phyloP scores from a whole-genome alignment of 2,113 vertebrate genomes.

The Amazona guildingii region DNA sequence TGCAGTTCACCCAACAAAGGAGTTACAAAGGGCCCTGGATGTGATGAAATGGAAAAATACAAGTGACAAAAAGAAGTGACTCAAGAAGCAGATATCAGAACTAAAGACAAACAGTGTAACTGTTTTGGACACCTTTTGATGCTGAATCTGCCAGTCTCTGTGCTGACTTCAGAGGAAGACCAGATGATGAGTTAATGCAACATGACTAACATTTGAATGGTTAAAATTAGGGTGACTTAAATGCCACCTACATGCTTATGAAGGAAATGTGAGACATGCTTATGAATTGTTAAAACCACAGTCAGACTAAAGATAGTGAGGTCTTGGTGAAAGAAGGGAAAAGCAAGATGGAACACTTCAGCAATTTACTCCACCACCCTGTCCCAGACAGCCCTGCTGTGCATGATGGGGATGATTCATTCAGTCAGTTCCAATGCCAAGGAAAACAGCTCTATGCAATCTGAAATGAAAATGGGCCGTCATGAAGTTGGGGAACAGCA shows the following conservation, averaged over 20 bases:
- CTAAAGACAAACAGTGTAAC: neutral
- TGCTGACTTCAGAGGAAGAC: neutral
- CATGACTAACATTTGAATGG: neutral
- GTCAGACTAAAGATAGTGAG: neutral
- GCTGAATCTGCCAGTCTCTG: neutral
- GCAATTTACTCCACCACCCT: neutral
- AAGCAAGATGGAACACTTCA: conserved; percentile 19
- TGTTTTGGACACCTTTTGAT: neutral
- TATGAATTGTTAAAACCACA: conserved; percentile 15
- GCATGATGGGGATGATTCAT: conserved; percentile 49
- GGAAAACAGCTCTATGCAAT: conserved; percentile 24
- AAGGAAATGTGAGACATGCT: conserved; percentile 30
- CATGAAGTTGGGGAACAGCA: conserved; percentile 14
- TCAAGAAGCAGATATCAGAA: neutral
- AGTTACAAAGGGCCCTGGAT: neutral
- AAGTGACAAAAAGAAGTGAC: neutral
- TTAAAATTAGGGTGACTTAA: conserved; percentile 11
- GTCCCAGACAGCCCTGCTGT: conserved; percentile 59
- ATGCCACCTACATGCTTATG: neutral
- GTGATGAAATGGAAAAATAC: neutral
- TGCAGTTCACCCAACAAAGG: neutral
- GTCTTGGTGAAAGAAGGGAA: conserved; percentile 7
- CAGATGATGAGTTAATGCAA: neutral
- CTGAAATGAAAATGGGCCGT: conserved; percentile 26
- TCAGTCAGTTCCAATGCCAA: conserved; percentile 17